phyloP scores from a whole-genome alignment of 1,140 invertebrate species.

The Drosophila orena region DNA sequence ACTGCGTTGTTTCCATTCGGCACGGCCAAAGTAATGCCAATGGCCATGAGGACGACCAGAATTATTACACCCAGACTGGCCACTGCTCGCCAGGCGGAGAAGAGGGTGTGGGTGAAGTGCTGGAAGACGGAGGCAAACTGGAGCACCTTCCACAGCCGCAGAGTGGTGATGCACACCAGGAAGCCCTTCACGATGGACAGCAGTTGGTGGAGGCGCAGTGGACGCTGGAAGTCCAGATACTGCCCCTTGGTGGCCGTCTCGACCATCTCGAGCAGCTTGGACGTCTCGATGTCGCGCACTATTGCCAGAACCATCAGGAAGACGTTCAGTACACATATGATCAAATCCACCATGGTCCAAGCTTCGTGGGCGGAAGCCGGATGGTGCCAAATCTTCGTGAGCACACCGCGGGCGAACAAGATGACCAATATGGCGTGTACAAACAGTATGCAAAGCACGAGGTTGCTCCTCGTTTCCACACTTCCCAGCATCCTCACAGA shows the following conservation, averaged over 20 bases:
- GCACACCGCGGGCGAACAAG: slow-evolving; percentile 38
- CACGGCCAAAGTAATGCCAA: slow-evolving; percentile 48
- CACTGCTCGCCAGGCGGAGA: slow-evolving; percentile 44
- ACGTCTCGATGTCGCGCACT: slow-evolving; percentile 9
- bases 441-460: slow-evolving; percentile 1
- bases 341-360: slow-evolving; percentile 65
- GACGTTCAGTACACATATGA: slow-evolving; percentile 52
- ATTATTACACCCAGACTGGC: slow-evolving; percentile 46
- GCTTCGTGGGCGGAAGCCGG: slow-evolving; percentile 1
- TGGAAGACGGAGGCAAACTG: slow-evolving; percentile 71
- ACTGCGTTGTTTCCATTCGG: slow-evolving; percentile 62
- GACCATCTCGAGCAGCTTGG: slow-evolving; percentile 4
- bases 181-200: slow-evolving; percentile 37
- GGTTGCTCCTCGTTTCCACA: slow-evolving; percentile 1
- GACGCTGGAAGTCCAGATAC: slow-evolving; percentile 45
- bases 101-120: slow-evolving; percentile 60
- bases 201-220: slow-evolving; percentile 8
- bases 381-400: slow-evolving; percentile 47
- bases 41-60: slow-evolving; percentile 40
- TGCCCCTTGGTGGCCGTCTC: slow-evolving; percentile 28
- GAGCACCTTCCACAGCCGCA: slow-evolving; percentile 73
- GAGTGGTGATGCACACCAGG: slow-evolving; percentile 59
- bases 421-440: slow-evolving; percentile 50
- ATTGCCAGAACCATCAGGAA: neutral
- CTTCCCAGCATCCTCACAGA: slow-evolving; percentile 32